Base-by-base conservation (phyloP, 1,140 invertebrate species). In the Anastatus disparis region DNA sequence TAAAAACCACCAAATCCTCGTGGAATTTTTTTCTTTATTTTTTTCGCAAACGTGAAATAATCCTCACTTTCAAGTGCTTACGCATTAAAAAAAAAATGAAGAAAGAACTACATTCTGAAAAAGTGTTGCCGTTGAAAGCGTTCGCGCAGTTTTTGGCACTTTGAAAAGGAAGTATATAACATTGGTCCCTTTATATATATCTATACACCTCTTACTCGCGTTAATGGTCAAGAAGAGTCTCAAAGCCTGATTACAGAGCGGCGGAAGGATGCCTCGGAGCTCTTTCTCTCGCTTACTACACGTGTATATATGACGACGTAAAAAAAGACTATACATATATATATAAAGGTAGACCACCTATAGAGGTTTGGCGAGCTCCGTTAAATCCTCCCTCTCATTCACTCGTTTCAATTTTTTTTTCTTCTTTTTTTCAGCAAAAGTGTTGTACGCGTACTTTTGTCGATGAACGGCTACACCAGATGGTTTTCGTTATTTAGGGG, bases 281-380 rank as follows among this genome's bases (percentile, higher is more conserved):
- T 35, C 31, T n/a, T n/a, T n/a, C n/a, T n/a, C n/a, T n/a, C n/a
- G n/a, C n/a, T n/a, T n/a, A n/a, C n/a, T n/a, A 75, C 65, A 10
- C 4, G 31, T 10, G 31, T 35, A 35, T 35, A 35, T 35, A 35
- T 4, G 10, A 6, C 4, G 4, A 35, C 10, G 10, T 35, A 35
- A 35, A 35, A 10, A 35, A 35, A 35, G 31, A n/a, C n/a, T n/a
- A n/a, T 71, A 64, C 62, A 73, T 3, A 40, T 44, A 44, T 44
- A 38, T 77, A 78, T 62, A 73, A 7, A 40, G 50, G 46, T 44
- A 38, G 78, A 78, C 77, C 79, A 78, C 78, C 78, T 79, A 74
- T 70, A 31, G 63, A 26, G 63, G 48, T 3, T 22, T 8, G 4
- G 7, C 35, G 31, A 26, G 55, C 55, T 22, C 15, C 20, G 52